Base-by-base conservation (phyloP, 2,113 vertebrate genomes). In the Orientallactaga bullata region DNA sequence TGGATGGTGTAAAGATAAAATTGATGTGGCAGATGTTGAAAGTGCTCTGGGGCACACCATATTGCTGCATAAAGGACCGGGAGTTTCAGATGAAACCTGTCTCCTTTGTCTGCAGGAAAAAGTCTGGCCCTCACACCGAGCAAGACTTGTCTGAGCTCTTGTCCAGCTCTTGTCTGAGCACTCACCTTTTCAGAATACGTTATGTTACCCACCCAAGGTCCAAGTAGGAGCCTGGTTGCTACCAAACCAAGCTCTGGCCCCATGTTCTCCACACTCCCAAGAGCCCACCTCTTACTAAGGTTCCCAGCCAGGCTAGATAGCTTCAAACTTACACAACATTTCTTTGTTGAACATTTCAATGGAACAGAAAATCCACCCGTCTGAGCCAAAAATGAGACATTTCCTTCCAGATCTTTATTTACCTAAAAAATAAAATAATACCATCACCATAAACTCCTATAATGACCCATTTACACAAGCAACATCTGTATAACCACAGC, bases 371-470 rank as follows among this genome's bases (percentile, higher is more conserved):
- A 99, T 23, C 95, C 18, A 24, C 99, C 99, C 0, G 97, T 97
- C 82, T 98, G 98, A 61, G 99, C 98, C 95, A 97, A 90, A 95
- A 99, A 99, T 12, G 97, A 97, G 84, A 99, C 68, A 65, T 98
- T 98, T 95, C 99, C 99, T 97, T 99, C 98, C 96, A 99, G 97
- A 93, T 98, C 98, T 97, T 99, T 95, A 82, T 99, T 99, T 82
- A 98, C 94, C 99, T 99, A 92, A 86, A 79, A 80, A 30, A 80
- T 0, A 79, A 47, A 81, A 60, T 18, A 35, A 72, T 3, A 7
- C 26, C 5, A 4, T 4, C 55, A 10, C 12, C 15, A 16, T 4
- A 3, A 20, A 9, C 3, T 0, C 24, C 12, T 35, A 55, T 11
- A 2, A 28, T 5, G 66, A 3, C 37, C 42, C 20, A 3, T 66